These are phyloP conservation scores for Mesembrinibis cayennensis DNA, from an alignment of 2,113 vertebrate species.

Conservation along the genomic window DNA sequence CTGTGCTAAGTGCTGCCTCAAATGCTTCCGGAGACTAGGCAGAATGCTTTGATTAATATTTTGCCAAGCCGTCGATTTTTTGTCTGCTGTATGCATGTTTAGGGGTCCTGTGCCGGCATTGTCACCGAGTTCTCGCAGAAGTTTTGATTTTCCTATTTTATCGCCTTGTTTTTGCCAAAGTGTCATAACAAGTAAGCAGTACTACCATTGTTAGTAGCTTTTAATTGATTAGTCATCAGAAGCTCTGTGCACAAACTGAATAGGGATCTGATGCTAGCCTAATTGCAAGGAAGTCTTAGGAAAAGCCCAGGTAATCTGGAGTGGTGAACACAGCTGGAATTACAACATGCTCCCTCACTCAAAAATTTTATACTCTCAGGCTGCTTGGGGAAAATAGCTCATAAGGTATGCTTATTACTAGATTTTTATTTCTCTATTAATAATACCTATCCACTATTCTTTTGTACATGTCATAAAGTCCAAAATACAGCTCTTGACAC, in stretches of 20 bases:
- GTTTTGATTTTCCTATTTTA: neutral
- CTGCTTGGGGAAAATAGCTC: neutral
- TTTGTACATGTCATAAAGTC: neutral
- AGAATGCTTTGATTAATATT: neutral
- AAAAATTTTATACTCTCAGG: neutral
- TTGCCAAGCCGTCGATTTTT: neutral
- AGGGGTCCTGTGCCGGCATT: neutral
- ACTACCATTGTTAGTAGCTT: neutral
- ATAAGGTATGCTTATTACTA: neutral
- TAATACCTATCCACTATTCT: neutral
- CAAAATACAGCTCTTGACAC: neutral
- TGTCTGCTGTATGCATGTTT: neutral
- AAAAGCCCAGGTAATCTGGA: neutral
- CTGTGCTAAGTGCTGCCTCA: neutral
- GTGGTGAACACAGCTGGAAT: neutral
- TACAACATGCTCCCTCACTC: neutral
- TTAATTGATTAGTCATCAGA: neutral
- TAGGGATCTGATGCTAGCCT: neutral
- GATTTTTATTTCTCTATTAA: neutral
- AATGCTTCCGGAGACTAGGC: neutral
- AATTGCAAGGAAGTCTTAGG: neutral
- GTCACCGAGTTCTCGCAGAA: neutral
- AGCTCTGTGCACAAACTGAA: neutral
- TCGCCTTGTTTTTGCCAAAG: neutral
- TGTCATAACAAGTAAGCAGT: neutral